Evolutionary conservation across 2,888 invertebrate genomes (phyloP).

Genomic region (Thereva nobilitata): DNA sequence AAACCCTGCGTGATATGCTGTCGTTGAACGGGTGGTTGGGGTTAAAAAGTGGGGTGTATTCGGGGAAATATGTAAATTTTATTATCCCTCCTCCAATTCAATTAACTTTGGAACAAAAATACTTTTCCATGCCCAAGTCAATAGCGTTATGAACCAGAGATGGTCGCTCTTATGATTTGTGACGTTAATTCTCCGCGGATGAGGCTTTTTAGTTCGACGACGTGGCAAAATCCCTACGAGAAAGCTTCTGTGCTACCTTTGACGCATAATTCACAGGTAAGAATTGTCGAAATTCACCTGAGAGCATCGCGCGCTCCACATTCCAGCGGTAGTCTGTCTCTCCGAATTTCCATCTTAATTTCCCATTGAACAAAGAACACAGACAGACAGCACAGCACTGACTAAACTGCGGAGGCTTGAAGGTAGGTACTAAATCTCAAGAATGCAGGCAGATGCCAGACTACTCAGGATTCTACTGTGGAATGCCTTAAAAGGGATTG

Average conservation of each 20-base stretch:
- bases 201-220: no score
- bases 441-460: slow-evolving; percentile 30
- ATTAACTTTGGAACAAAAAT: slow-evolving; percentile 25
- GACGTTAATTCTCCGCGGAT: slow-evolving; percentile 26
- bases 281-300: slow-evolving; percentile 20
- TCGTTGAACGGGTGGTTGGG: no score
- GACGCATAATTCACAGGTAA: slow-evolving; percentile 15
- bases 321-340: neutral
- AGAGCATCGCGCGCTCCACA: slow-evolving; percentile 9
- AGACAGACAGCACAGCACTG: neutral
- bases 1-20: slow-evolving; percentile 5
- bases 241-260: neutral
- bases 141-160: neutral
- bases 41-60: neutral
- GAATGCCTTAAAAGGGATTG: no score
- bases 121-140: neutral
- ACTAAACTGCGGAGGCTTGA: no score
- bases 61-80: slow-evolving; percentile 27
- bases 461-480: neutral
- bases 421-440: slow-evolving; percentile 10
- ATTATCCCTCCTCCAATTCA: slow-evolving; percentile 29
- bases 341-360: slow-evolving; percentile 23
- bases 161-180: slow-evolving; percentile 25
- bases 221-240: neutral
- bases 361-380: slow-evolving; percentile 19